Evolutionary conservation across 1,140 invertebrate genomes (phyloP).

Genomic region (Metaphire vulgaris): DNA sequence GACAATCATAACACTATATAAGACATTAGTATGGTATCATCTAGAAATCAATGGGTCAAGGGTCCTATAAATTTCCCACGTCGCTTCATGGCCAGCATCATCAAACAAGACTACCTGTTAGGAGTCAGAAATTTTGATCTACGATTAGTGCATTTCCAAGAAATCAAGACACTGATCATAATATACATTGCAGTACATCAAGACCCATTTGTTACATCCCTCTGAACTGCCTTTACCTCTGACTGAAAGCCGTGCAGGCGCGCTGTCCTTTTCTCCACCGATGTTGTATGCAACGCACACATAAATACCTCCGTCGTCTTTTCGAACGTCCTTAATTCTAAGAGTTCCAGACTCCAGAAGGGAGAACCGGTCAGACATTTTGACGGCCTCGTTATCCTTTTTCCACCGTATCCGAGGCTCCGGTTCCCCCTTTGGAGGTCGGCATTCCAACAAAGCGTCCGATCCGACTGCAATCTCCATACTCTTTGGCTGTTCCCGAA

Average conservation of each 20-base stretch:
- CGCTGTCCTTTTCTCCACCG: conserved; percentile 71
- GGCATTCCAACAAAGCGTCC: conserved; percentile 80
- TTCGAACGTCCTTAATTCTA: conserved; percentile 72
- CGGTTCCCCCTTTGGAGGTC: conserved; percentile 77
- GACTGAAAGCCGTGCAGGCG: conserved; percentile 67
- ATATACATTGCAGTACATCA: too few species aligned
- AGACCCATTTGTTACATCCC: too few species aligned
- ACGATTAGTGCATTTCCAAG: too few species aligned
- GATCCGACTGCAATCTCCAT: conserved; percentile 81
- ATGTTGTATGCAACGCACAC: conserved; percentile 78
- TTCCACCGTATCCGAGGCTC: conserved; percentile 86
- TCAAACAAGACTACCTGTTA: too few species aligned
- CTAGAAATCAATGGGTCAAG: too few species aligned
- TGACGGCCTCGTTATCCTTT: conserved; percentile 20
- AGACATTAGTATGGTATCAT: too few species aligned
- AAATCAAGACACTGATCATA: too few species aligned
- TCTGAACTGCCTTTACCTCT: too few species aligned
- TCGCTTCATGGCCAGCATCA: too few species aligned
- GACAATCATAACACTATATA: too few species aligned
- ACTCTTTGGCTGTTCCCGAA: conserved; percentile 70
- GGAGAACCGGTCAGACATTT: conserved; percentile 53
- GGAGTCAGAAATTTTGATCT: too few species aligned
- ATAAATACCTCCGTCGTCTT: conserved; percentile 75
- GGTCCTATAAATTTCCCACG: too few species aligned
- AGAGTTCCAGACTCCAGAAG: conserved; percentile 74